Percentiles rank a stretch among this genome's conserved stretches.
Evolutionary conservation across 2,113 vertebrate species (phyloP).

Genomic region (Embiotoca jacksoni): DNA sequence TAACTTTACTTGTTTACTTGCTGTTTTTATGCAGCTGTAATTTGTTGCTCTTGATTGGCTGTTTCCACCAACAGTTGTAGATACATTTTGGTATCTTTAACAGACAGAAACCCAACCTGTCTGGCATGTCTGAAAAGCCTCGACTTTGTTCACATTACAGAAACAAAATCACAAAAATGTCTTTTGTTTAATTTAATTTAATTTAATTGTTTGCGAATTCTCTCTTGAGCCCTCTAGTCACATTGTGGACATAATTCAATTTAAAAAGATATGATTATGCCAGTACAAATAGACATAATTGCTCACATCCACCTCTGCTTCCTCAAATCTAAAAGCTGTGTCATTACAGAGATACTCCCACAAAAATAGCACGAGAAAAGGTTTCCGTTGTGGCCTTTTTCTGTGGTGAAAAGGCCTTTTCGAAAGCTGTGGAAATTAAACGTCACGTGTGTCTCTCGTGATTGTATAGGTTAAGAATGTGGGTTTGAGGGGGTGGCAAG

Average conservation of each 20-base stretch:
- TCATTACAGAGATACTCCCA: constrained; percentile 1
- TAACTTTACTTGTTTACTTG: background rate
- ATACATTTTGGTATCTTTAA: constrained; percentile 5
- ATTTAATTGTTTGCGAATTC: too few species aligned
- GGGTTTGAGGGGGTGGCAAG: constrained; percentile 55
- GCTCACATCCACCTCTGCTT: constrained; percentile 4
- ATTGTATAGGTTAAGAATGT: constrained; percentile 53
- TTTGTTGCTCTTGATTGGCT: background rate
- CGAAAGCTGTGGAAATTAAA: constrained; percentile 47
- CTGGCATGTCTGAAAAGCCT: background rate
- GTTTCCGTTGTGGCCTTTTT: background rate
- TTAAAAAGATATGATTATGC: background rate
- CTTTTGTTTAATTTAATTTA: too few species aligned
- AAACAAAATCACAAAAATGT: background rate
- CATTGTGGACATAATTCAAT: constrained; percentile 12
- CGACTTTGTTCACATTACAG: constrained; percentile 1
- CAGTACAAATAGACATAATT: background rate
- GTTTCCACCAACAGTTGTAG: constrained; percentile 5
- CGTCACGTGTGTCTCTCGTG: constrained; percentile 24
- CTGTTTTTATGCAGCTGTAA: background rate
- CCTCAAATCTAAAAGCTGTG: constrained; percentile 4
- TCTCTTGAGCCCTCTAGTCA: background rate
- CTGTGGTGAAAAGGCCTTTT: constrained; percentile 3
- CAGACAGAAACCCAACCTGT: constrained; percentile 2
- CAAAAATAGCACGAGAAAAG: background rate